Conservation (phyloP, 2,113 vertebrate species). For the Gulo gulo region DNA sequence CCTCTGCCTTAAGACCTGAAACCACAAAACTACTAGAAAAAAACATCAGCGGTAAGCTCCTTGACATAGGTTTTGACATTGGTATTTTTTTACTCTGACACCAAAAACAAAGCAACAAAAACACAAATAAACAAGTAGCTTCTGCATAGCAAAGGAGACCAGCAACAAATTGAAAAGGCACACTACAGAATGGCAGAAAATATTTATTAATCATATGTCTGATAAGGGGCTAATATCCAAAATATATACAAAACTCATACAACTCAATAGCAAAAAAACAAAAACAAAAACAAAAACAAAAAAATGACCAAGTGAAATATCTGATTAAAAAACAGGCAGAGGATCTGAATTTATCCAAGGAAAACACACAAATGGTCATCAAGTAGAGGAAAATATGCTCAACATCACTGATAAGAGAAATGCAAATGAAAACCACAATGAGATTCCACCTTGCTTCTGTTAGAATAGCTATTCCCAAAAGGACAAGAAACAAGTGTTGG, state of each 20-base stretch:
- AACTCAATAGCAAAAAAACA: not conserved
- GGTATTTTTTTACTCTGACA: not conserved
- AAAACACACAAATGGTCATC: not conserved
- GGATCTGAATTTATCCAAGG: not conserved
- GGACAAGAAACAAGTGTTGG: not conserved
- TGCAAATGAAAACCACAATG: not conserved
- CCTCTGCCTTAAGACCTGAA: not conserved
- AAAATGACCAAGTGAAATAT: not conserved
- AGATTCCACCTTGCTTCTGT: not conserved
- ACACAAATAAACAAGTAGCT: not conserved
- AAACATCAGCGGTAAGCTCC: not conserved
- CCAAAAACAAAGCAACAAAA: not conserved
- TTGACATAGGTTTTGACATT: not conserved
- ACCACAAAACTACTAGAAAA: not conserved
- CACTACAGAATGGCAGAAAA: not conserved
- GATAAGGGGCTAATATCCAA: not conserved
- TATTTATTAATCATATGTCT: not conserved
- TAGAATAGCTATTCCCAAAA: not conserved
- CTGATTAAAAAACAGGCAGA: not conserved
- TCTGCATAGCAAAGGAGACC: not conserved
- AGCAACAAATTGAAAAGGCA: not conserved
- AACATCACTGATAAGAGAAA: not conserved
- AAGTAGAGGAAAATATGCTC: not conserved
- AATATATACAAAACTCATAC: not conserved
- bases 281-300: not conserved